These are phyloP conservation scores for Rhopalosiphum maidis DNA, from an alignment of 1,140 invertebrate species.

Conservation along the genomic window DNA sequence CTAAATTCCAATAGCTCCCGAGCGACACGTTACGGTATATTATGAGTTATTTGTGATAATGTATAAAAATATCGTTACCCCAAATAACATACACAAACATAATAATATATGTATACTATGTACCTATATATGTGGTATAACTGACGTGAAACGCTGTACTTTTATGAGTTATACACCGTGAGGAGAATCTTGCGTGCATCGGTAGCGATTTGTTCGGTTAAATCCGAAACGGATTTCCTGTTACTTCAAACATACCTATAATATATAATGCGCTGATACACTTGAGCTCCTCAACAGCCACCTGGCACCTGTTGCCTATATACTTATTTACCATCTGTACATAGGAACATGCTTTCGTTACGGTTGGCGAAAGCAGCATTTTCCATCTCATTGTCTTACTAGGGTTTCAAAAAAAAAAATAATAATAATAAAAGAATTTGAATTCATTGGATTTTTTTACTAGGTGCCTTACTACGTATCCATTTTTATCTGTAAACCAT, in stretches of 20 bases:
- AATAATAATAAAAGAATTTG: neutral
- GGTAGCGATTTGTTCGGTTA: conserved; percentile 45
- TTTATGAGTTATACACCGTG: conserved; percentile 37
- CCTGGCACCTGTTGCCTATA: neutral
- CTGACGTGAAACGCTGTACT: conserved; percentile 19
- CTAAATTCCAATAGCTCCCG: neutral
- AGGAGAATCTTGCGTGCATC: conserved; percentile 42
- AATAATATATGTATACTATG: neutral
- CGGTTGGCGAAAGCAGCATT: conserved; percentile 42
- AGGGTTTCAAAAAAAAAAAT: neutral
- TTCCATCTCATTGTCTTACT: conserved; percentile 43
- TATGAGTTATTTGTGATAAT: neutral
- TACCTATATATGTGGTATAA: neutral
- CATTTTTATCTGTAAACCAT: neutral
- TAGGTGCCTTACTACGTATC: neutral
- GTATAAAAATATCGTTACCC: neutral
- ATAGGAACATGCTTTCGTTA: neutral
- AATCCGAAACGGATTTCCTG: conserved; percentile 57
- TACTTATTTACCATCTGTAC: conserved; percentile 33
- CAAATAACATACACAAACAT: neutral
- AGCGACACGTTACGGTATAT: neutral
- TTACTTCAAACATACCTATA: conserved; percentile 37
- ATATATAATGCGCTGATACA: conserved; percentile 38
- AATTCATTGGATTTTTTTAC: neutral
- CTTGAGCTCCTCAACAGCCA: conserved; percentile 33